A percentile compares a stretch with the other conserved stretches of the same genome.
These are phyloP conservation scores for Falco biarmicus DNA, from an alignment of 2,797 vertebrate genomes.

Conservation along the genomic window DNA sequence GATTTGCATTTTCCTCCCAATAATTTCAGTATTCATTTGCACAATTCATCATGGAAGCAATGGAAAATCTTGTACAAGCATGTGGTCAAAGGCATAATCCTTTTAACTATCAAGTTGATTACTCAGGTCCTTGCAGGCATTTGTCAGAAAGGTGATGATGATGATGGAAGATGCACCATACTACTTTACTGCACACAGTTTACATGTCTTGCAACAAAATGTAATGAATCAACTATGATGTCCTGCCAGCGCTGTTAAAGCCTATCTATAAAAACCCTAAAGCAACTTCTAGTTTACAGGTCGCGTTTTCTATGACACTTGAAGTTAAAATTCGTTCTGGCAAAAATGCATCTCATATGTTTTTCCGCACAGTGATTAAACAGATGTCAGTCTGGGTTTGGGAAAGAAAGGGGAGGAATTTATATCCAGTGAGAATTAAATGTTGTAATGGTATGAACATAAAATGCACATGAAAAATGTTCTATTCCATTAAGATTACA, in stretches of 20 bases:
- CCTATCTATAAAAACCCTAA: not conserved
- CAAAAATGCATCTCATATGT: not conserved
- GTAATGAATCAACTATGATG: not conserved
- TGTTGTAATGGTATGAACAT: not conserved
- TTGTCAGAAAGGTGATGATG: not conserved
- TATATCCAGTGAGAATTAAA: not conserved
- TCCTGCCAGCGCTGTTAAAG: not conserved
- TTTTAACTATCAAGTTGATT: not conserved
- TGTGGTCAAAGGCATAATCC: not conserved
- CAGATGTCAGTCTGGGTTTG: not conserved
- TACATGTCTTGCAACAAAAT: not conserved
- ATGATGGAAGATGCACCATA: not conserved
- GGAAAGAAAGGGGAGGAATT: not conserved
- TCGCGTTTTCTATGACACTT: not conserved
- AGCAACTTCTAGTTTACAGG: not conserved
- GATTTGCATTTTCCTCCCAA: not conserved
- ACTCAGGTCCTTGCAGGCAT: not conserved
- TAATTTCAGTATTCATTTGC: not conserved
- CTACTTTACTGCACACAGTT: not conserved
- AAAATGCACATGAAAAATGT: not conserved
- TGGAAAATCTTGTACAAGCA: not conserved
- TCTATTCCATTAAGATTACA: not conserved
- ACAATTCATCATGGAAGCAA: not conserved
- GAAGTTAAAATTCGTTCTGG: not conserved
- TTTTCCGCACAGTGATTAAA: not conserved